Percentiles rank a stretch among this genome's conserved stretches.
Conservation (phyloP, 2,888 invertebrate genomes). For the Sinhomidia bicolor region DNA sequence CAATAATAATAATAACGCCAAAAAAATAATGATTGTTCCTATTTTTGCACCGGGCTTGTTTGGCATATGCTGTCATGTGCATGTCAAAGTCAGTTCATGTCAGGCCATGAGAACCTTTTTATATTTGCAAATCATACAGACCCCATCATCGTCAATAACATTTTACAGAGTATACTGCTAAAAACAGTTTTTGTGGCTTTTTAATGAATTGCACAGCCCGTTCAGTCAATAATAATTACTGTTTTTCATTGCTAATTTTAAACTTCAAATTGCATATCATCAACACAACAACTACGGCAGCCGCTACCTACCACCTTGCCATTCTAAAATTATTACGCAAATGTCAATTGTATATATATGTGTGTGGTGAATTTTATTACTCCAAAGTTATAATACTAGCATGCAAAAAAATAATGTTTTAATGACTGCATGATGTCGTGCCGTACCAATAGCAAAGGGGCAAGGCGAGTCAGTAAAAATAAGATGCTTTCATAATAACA, state of each 20-base stretch:
- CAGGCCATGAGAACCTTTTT: conserved; percentile 6
- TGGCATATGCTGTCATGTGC: background rate
- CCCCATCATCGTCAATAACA: no score
- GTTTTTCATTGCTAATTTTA: background rate
- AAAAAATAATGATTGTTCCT: background rate
- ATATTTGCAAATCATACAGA: no score
- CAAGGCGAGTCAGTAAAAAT: background rate
- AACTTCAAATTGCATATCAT: background rate
- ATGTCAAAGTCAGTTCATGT: conserved; percentile 8
- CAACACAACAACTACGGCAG: background rate
- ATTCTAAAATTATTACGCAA: background rate
- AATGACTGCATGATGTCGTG: background rate
- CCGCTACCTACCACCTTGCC: no score
- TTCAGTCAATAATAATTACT: background rate
- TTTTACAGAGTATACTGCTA: background rate
- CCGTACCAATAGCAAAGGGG: background rate
- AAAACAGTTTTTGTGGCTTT: conserved; percentile 16
- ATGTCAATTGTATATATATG: no score
- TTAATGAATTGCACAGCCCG: conserved; percentile 33
- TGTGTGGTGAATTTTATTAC: conserved; percentile 21
- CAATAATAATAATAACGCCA: background rate
- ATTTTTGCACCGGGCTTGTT: background rate
- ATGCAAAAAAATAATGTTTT: background rate
- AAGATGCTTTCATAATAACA: background rate
- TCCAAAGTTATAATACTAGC: background rate